Percentiles rank a stretch among this genome's conserved stretches.
phyloP scores from a whole-genome alignment of 2,888 invertebrate genomes.

The Metacarcinus magister region DNA sequence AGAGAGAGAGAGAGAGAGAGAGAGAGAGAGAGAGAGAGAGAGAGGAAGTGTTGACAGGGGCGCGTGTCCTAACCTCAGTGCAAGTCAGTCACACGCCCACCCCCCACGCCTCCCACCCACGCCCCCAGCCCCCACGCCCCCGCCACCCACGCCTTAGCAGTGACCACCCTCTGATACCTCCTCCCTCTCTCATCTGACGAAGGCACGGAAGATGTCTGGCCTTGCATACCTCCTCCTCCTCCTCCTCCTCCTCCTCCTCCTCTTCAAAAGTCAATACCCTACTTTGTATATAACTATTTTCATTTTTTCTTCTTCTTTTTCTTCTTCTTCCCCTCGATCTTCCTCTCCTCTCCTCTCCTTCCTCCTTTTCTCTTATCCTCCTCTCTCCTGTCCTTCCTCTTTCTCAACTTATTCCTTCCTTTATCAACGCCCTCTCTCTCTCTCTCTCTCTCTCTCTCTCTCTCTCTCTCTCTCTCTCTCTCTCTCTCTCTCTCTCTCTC shows the following conservation, averaged over 20 bases:
- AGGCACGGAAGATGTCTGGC: neutral
- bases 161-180: neutral
- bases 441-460: neutral
- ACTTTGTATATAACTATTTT: neutral
- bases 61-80: neutral
- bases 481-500: constrained; percentile 44
- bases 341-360: neutral
- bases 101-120: neutral
- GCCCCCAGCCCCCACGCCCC: neutral
- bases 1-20: constrained; percentile 60
- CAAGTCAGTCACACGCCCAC: neutral
- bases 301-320: neutral
- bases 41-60: neutral
- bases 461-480: neutral
- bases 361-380: no score
- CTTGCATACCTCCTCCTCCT: neutral
- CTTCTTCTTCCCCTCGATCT: neutral
- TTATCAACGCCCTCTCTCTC: neutral
- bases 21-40: neutral
- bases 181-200: neutral
- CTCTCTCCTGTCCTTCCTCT: neutral
- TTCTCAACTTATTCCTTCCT: neutral
- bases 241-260: neutral
- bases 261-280: no score
- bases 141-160: no score